Base-by-base conservation (phyloP, 2,888 invertebrate genomes). In the Uropetala carovei region DNA sequence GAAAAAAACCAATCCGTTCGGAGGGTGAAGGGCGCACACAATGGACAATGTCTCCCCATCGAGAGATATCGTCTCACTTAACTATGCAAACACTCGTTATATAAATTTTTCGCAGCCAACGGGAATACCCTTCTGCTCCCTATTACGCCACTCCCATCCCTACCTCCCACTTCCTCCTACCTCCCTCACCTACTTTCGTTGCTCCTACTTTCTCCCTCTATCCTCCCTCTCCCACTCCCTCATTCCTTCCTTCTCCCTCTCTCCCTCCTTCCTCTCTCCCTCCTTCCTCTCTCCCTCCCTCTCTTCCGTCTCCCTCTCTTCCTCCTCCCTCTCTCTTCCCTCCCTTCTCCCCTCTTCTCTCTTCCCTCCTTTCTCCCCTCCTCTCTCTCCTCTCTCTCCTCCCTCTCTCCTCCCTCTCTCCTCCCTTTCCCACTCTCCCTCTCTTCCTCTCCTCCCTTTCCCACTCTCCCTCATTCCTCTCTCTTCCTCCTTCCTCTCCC, bases 61-160 rank as follows among this genome's bases (percentile, higher is more conserved):
- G 13, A 75, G 22, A 75, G 75, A 27, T 75, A 75, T 27, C 75
- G 27, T 27, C 60, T 68, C 89, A 68, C 64, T 89, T 89, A 60
- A 64, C 89, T 64, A 68, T 68, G 89, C 89, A 89, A 68, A 89
- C 89, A 64, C 85, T 56, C 68, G 91, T 8, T 82, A 57, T 58
- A 56, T 84, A 11, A 85, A 83, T 11, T 56, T 43, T 91, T 60
- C 64, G 82, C 68, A 58, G 30, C 18, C 43, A 81, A 56, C 60
- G 92, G 83, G 92, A 92, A 30, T 82, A 27, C 92, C 56, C 92
- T 93, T 93, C 93, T 27, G 83, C 86, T 81, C 58, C 43, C 82
- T 92, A 83, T 93, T 93, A 93, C 92, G 91, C 93, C 92, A 93
- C 93, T 93, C 92, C 93, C 93, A 93, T 27, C 93, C 93, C 93